Percentiles rank a stretch among this genome's conserved stretches.
Conservation (phyloP, 2,113 vertebrate species). For the Willisornis vidua region DNA sequence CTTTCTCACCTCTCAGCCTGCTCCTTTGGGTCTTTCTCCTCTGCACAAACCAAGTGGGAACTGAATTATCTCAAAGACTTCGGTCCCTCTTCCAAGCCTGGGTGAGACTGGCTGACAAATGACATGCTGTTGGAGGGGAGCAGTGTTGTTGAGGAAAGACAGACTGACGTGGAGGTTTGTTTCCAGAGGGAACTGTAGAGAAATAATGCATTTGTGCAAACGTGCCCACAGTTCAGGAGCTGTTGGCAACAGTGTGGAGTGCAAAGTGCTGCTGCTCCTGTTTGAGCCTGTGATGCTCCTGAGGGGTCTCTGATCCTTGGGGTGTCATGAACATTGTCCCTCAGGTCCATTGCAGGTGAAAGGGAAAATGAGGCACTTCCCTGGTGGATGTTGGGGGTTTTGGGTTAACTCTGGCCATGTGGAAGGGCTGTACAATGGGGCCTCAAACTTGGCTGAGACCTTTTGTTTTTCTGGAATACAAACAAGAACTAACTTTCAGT, state of each 20-base stretch:
- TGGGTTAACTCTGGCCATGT: background rate
- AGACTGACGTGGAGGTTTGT: background rate
- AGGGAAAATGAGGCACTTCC: accelerated
- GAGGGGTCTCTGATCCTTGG: background rate
- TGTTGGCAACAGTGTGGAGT: background rate
- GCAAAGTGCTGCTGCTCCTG: background rate
- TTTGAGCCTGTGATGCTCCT: background rate
- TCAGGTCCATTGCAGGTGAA: background rate
- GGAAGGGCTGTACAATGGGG: background rate
- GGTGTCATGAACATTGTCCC: accelerated
- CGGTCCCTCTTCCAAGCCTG: background rate
- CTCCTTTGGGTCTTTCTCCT: background rate
- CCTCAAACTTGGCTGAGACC: constrained; percentile 5
- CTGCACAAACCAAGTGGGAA: background rate
- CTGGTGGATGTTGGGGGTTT: background rate
- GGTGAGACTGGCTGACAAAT: background rate
- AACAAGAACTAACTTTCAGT: background rate
- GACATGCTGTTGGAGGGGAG: background rate
- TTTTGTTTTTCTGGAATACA: constrained; percentile 3
- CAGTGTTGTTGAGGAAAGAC: background rate
- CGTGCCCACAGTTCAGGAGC: accelerated
- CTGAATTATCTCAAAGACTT: background rate
- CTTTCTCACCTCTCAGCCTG: background rate
- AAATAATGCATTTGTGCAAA: background rate
- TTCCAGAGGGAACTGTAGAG: background rate